Evolutionary conservation across 2,888 invertebrate genomes (phyloP), one percentile per base, ranked within the genome.

Genomic region (Pachymerium ferrugineum): DNA sequence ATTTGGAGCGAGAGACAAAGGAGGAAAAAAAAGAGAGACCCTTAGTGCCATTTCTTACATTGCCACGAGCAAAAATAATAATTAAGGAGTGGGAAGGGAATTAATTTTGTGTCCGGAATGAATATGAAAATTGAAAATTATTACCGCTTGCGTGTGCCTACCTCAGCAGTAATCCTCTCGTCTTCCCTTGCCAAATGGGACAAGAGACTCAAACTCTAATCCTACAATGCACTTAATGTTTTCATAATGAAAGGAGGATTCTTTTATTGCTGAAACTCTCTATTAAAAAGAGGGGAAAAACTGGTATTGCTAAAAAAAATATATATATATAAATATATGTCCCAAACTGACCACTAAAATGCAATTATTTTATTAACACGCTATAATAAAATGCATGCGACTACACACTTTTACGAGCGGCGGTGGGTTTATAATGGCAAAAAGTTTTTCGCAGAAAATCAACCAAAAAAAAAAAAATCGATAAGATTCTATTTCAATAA

Each of bases 51-150:
- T 22, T 62, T 62, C 62, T 62, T 62, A 28, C 62, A 62, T 62
- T 62, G 62, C 62, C 28, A 62, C 62, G 62, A 62, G 62, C 10
- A 62, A 62, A 62, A 62, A 62, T 62, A 62, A 62, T 62, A 62
- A 62, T 62, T 62, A 62, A 62, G 62, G 62, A 62, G 25, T 62
- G 28, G 62, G 62, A 62, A 62, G 62, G 62, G 62, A 62, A 62
- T 62, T 62, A 62, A 62, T 62, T 62, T 62, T 62, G 62, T 25
- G 5, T 62, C 62, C 28, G 62, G 62, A 62, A 62, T 62, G 62
- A 62, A 62, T 62, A 62, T 62, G 62, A 62, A 62, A 62, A 62
- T 62, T 62, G 62, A 62, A 62, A 62, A 62, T 62, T 62, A 62
- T 62, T 62, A 62, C 62, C 62, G 62, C 62, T 62, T 28, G 62